Evolutionary conservation across 2,888 invertebrate genomes (phyloP), one percentile per base, ranked within the genome.

Genomic region (Dynastes hyllus): DNA sequence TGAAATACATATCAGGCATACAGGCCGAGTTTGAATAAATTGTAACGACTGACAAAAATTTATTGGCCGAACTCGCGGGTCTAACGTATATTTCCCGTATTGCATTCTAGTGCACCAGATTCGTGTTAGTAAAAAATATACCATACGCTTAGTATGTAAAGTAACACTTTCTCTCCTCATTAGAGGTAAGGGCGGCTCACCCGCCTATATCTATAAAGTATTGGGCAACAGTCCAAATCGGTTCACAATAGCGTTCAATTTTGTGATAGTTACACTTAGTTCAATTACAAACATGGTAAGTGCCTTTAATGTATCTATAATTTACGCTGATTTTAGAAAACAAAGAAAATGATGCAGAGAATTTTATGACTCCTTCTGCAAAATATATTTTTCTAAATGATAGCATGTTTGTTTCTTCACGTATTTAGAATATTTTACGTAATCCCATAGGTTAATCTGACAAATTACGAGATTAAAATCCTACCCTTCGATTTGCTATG

Each of bases 261-360:
- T 77, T 58, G 77, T 77, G 58, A 77, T 77, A 78, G 73, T 78
- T 51, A 50, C 58, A 67, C 65, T 61, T 77, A 77, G 61, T 50
- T 58, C 22, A 58, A 2, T 29, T 61, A 63, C 63, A 77, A 77
- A 45, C 27, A 78, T 78, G 78, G 78, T 78, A 73, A 78, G 78
- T 78, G 8, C 22, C 8, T 58, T 58, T 58, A 58, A 58, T 58
- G n/a, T 22, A n/a, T 22, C 3, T 27, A 61, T 50, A 4, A 37
- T 37, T 37, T 5, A 37, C 32, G 32, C 32, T 37, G 1, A 37
- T 37, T 37, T 37, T 37, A 37, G 32, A 5, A 37, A 37, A 37
- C 32, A 1, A 5, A 37, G 5, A 37, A 37, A 37, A 5, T 37
- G 5, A 37, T 37, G 32, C 32, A 37, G 5, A 37, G 5, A 37